phyloP scores from a whole-genome alignment of 1,140 invertebrate species.

The Holotrichia oblita region DNA sequence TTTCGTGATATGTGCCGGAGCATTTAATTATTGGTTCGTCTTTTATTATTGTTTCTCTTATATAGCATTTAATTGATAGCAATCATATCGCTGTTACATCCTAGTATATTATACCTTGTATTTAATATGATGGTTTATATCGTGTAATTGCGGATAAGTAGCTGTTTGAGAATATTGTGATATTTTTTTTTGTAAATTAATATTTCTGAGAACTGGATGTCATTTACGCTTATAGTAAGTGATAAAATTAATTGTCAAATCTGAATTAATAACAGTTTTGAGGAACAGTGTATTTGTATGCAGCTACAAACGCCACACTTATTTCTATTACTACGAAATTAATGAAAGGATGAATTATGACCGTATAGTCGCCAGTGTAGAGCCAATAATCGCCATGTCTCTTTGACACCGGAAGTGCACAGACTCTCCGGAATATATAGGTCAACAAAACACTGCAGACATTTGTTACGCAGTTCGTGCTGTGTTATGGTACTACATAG shows the following conservation, averaged over 20 bases:
- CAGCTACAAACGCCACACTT: no score
- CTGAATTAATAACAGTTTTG: not conserved
- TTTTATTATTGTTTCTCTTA: not conserved
- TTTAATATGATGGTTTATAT: no score
- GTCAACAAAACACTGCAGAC: constrained; percentile 36
- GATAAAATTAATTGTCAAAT: not conserved
- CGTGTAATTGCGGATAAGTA: no score
- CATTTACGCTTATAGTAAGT: no score
- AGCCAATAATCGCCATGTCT: constrained; percentile 19
- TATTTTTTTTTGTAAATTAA: no score
- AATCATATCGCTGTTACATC: not conserved
- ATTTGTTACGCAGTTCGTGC: no score
- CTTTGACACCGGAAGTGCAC: constrained; percentile 36
- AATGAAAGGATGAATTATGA: not conserved
- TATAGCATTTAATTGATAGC: not conserved
- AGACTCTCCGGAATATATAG: constrained; percentile 12
- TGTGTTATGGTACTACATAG: no score
- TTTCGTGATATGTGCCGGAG: not conserved
- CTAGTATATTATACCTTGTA: no score
- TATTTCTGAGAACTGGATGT: no score
- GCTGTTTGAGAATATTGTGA: no score
- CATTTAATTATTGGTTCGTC: not conserved
- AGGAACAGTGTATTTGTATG: no score
- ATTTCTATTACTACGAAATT: not conserved
- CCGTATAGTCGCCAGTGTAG: not conserved